Base-by-base conservation (phyloP, 2,888 invertebrate species). In the Digitonthophagus gazella region DNA sequence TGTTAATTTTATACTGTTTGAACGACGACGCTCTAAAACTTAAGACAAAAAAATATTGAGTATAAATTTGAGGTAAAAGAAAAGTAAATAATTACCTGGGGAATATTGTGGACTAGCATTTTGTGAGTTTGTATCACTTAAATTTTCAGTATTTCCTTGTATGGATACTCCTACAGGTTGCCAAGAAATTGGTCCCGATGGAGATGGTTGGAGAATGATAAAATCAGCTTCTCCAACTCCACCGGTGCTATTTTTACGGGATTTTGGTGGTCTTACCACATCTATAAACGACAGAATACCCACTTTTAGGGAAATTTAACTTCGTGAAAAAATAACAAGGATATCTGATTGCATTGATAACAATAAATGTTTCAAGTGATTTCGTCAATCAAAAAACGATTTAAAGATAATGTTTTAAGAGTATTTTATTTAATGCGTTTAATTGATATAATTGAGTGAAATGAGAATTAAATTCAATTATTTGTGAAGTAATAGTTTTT, bases 131-230 rank as follows among this genome's bases (percentile, higher is more conserved):
- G 82, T 81, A 67, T 82, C 82, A 72, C 85, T 85, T 14, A 80
- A 78, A 19, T 79, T 80, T 66, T 81, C 83, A 0, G 80, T 78
- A 28, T 83, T 82, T 22, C 84, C 84, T 64, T 80, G 80, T 5
- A 85, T 78, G 8, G 79, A 77, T 63, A 81, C 79, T 72, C 79
- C 76, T 64, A 82, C 77, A 6, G 86, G 86, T 63, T 85, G 83
- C 86, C 86, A 86, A 70, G 84, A 85, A n/a, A 78, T 76, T 72
- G 78, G 79, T 69, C 81, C 82, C 58, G 85, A 78, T 11, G 86
- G 86, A 63, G 85, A 86, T 1, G 86, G 81, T 77, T 86, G 86
- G 67, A 87, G 82, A 63, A 86, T 78, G 69, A 87, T 85, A 75
- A 84, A 86, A 74, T 86, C 86, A 19, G 86, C 86, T 73, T 87